These are phyloP conservation scores for Leptodactylus fallax DNA, from an alignment of 2,797 vertebrate species.

Conservation along the genomic window DNA sequence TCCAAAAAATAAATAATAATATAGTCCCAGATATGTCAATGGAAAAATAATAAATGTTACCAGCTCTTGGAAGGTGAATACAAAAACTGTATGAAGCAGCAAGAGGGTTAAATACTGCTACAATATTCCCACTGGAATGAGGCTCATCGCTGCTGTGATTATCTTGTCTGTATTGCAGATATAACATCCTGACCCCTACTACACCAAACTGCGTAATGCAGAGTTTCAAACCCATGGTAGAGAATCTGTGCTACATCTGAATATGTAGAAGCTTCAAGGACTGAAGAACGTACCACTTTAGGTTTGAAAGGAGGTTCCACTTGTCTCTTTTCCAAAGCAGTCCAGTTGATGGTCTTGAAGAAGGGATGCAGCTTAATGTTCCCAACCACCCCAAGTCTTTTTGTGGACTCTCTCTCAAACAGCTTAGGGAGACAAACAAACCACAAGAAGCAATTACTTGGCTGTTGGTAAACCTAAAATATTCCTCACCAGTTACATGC, in stretches of 20 bases:
- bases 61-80: no score
- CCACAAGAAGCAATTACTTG: not conserved
- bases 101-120: no score
- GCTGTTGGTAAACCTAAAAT: not conserved
- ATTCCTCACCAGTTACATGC: not conserved
- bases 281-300: slow-evolving; percentile 88
- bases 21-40: no score
- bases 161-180: no score
- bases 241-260: not conserved
- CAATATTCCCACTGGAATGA: no score
- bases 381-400: slow-evolving; percentile 87
- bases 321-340: slow-evolving; percentile 82
- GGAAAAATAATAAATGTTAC: no score
- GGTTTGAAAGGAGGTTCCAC: slow-evolving; percentile 92
- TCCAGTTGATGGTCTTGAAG: slow-evolving; percentile 94
- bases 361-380: slow-evolving; percentile 87
- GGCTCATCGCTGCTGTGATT: no score
- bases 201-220: no score
- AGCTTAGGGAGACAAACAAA: slow-evolving; percentile 76
- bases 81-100: no score
- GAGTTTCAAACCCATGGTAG: no score
- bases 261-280: not conserved
- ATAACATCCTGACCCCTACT: no score
- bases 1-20: no score
- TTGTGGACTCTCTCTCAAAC: slow-evolving; percentile 88